These are phyloP conservation scores for Acheta domesticus DNA, from an alignment of 2,888 invertebrate species.

Conservation along the genomic window DNA sequence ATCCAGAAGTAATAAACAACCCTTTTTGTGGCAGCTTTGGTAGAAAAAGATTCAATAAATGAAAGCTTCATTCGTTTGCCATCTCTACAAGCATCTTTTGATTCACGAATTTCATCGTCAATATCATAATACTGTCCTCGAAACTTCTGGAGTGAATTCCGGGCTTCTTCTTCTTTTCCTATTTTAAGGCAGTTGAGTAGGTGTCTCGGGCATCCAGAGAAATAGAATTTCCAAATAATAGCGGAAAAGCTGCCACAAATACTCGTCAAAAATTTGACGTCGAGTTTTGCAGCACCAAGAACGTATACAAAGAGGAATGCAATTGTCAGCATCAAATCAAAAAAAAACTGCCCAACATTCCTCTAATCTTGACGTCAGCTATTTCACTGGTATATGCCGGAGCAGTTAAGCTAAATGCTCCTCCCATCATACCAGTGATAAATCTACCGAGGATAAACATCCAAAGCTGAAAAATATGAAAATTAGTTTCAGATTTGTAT, in stretches of 20 bases:
- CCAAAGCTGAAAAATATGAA: background rate
- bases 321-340: conserved; percentile 78
- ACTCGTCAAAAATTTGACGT: conserved; percentile 54
- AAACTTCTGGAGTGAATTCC: conserved; percentile 64
- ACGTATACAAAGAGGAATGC: conserved; percentile 78
- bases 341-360: conserved; percentile 83
- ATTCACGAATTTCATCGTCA: conserved; percentile 59
- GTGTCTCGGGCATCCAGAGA: conserved; percentile 85
- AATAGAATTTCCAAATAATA: conserved; percentile 68
- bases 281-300: conserved; percentile 59
- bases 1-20: conserved; percentile 65
- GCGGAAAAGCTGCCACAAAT: conserved; percentile 63
- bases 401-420: conserved; percentile 77
- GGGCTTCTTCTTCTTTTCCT: conserved; percentile 58
- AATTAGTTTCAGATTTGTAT: too few species aligned
- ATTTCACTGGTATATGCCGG: conserved; percentile 86
- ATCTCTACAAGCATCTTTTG: conserved; percentile 58
- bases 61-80: conserved; percentile 55
- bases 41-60: conserved; percentile 55
- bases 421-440: conserved; percentile 70
- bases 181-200: conserved; percentile 52
- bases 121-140: conserved; percentile 69
- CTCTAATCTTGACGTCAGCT: conserved; percentile 76
- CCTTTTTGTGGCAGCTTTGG: conserved; percentile 64
- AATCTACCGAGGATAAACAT: conserved; percentile 55